A percentile compares a stretch with the other conserved stretches of the same genome.
These are phyloP conservation scores for Chionomys nivalis DNA, from an alignment of 2,113 vertebrate species.

Conservation along the genomic window DNA sequence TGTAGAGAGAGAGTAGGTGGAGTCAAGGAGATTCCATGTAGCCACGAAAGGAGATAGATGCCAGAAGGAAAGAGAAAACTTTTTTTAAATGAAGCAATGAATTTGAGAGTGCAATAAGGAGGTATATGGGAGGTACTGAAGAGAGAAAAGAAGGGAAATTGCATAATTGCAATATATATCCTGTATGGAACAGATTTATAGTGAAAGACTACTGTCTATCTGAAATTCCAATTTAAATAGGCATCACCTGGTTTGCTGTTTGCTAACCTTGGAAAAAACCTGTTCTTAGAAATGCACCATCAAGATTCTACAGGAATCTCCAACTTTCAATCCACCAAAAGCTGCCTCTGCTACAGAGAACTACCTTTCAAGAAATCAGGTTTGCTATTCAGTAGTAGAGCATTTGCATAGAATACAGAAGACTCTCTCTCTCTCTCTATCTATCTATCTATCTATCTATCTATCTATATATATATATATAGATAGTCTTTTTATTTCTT, in stretches of 20 bases:
- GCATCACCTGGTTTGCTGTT: not conserved
- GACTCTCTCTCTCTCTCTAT: no score
- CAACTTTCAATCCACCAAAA: not conserved
- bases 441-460: no score
- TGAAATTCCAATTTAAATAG: conserved; percentile 28
- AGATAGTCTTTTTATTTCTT: no score
- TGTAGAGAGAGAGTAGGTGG: no score
- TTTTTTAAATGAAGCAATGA: not conserved
- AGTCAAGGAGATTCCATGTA: no score
- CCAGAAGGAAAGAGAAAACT: no score
- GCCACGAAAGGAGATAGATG: no score
- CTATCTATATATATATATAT: no score
- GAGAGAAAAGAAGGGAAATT: not conserved
- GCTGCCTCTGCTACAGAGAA: not conserved
- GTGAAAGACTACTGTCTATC: not conserved
- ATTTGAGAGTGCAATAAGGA: not conserved
- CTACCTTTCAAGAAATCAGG: not conserved
- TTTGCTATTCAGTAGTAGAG: not conserved
- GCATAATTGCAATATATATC: not conserved
- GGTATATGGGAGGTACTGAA: not conserved
- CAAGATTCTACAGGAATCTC: not conserved
- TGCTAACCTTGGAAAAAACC: not conserved
- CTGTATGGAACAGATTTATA: not conserved
- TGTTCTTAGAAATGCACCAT: not conserved
- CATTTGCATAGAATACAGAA: no score